A percentile compares a stretch with the other conserved stretches of the same genome.
These are phyloP conservation scores for Trachelus troglodyta DNA, from an alignment of 2,888 invertebrate genomes.

Conservation along the genomic window DNA sequence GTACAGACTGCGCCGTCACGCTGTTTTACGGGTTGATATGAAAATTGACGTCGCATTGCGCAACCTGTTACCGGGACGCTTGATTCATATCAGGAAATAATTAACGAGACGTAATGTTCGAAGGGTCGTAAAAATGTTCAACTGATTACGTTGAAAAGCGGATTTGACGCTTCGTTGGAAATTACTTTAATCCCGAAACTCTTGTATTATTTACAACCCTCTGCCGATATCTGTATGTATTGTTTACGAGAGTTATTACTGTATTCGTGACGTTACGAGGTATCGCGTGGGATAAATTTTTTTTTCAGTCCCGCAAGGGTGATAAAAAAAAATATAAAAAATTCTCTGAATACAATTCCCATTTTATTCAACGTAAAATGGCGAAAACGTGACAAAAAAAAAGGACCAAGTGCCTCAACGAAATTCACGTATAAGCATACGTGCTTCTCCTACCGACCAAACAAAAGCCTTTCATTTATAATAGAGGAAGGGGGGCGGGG, in stretches of 20 bases:
- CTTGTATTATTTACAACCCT: background rate
- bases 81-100: background rate
- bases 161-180: background rate
- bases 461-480: background rate
- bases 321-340: background rate
- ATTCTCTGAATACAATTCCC: background rate
- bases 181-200: background rate
- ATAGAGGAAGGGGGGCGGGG: background rate
- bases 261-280: background rate
- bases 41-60: background rate
- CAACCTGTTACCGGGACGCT: background rate
- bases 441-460: background rate
- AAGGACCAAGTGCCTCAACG: background rate
- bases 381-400: background rate
- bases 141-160: background rate
- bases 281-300: background rate
- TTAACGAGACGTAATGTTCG: background rate
- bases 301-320: background rate
- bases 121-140: background rate
- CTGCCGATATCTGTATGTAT: background rate
- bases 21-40: background rate
- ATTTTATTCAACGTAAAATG: background rate
- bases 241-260: background rate
- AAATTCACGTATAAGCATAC: background rate
- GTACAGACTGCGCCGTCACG: background rate